Conservation (phyloP, 1,140 invertebrate species). For the Scaptomyza pallida region DNA sequence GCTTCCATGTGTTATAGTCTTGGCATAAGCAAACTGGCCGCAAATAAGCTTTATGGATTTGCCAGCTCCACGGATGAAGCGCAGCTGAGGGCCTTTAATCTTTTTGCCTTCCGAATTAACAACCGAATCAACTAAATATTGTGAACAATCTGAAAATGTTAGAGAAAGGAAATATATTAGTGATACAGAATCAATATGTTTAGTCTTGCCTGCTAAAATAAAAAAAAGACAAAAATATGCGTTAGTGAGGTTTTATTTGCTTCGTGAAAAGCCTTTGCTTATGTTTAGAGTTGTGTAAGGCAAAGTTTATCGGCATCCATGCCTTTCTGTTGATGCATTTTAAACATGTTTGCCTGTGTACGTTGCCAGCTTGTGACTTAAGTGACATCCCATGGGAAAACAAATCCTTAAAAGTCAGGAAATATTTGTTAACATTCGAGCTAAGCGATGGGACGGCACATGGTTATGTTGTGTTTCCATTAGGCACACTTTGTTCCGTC, state of each 20-base stretch:
- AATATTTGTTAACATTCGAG: slow-evolving; percentile 11
- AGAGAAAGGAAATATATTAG: slow-evolving; percentile 16
- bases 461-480: slow-evolving; percentile 73
- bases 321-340: slow-evolving; percentile 8
- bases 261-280: not conserved
- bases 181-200: not conserved
- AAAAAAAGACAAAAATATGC: slow-evolving; percentile 5
- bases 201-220: not conserved
- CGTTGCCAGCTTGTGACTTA: slow-evolving; percentile 67
- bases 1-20: slow-evolving; percentile 57
- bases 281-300: slow-evolving; percentile 15
- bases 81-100: slow-evolving; percentile 19
- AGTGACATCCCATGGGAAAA: slow-evolving; percentile 71
- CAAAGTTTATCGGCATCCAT: slow-evolving; percentile 34
- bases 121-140: slow-evolving; percentile 33
- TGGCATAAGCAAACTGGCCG: slow-evolving; percentile 61
- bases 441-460: slow-evolving; percentile 48
- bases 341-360: slow-evolving; percentile 63
- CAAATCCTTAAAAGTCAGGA: slow-evolving; percentile 6
- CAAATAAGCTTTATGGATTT: slow-evolving; percentile 62
- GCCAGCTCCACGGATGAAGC: slow-evolving; percentile 67
- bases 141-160: slow-evolving; percentile 26
- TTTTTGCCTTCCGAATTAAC: slow-evolving; percentile 20
- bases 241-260: slow-evolving; percentile 20
- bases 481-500: slow-evolving; percentile 60